These are phyloP conservation scores for Melinaea menophilus DNA, from an alignment of 2,888 invertebrate genomes.

Conservation along the genomic window DNA sequence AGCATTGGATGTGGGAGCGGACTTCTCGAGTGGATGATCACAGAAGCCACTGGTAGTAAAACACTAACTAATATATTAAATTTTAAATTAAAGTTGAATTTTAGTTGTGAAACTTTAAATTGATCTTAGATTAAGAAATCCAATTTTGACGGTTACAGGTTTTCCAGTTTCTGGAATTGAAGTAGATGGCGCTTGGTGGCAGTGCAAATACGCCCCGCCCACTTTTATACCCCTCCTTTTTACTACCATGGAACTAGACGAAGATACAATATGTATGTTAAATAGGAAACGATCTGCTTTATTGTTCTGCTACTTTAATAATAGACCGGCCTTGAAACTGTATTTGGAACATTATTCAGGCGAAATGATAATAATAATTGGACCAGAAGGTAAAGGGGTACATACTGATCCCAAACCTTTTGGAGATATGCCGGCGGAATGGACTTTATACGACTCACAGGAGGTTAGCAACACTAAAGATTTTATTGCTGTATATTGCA, in stretches of 20 bases:
- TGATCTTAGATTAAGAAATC: background rate
- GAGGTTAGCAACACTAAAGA: constrained; percentile 81
- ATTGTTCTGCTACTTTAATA: constrained; percentile 90
- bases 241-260: constrained; percentile 59
- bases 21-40: constrained; percentile 88
- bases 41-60: constrained; percentile 78
- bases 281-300: constrained; percentile 74
- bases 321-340: constrained; percentile 81
- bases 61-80: background rate
- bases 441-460: constrained; percentile 76
- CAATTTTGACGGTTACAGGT: constrained; percentile 58
- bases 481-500: constrained; percentile 80
- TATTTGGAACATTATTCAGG: constrained; percentile 83
- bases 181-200: constrained; percentile 90
- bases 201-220: constrained; percentile 84
- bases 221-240: constrained; percentile 82
- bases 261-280: constrained; percentile 58
- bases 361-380: constrained; percentile 83
- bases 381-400: constrained; percentile 81
- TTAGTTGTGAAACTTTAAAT: background rate
- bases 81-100: background rate
- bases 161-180: constrained; percentile 83
- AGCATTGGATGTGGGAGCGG: constrained; percentile 90
- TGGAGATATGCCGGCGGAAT: constrained; percentile 73
- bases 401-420: constrained; percentile 86